phyloP scores from a whole-genome alignment of 2,888 invertebrate species.

The Nomada ruficornis region DNA sequence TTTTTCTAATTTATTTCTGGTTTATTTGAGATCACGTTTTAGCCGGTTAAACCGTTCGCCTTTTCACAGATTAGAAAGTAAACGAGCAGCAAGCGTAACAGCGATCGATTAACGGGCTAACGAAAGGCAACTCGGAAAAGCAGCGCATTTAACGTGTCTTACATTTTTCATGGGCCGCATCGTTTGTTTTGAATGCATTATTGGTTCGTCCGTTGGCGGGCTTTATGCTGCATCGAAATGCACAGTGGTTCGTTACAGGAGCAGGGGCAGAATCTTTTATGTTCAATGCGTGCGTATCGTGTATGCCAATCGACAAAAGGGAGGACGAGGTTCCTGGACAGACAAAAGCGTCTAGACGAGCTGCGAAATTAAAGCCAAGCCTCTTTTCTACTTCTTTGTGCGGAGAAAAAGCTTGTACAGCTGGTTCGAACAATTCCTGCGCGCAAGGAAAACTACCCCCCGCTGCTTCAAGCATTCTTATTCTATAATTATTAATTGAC shows the following conservation, averaged over 20 bases:
- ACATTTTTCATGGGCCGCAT: background rate
- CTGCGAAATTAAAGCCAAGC: constrained; percentile 54
- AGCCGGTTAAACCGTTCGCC: background rate
- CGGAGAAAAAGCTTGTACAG: constrained; percentile 24
- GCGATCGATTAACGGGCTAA: constrained; percentile 3
- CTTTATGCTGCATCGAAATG: background rate
- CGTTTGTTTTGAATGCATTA: background rate
- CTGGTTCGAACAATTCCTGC: constrained; percentile 38
- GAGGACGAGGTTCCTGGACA: constrained; percentile 58
- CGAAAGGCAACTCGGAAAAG: background rate
- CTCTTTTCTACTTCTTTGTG: constrained; percentile 24
- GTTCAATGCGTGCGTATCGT: constrained; percentile 16
- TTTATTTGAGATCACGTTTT: background rate
- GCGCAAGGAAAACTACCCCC: background rate
- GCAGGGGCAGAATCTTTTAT: constrained; percentile 3
- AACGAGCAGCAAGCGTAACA: background rate
- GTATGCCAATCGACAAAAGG: constrained; percentile 53
- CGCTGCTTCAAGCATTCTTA: background rate
- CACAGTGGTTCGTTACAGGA: background rate
- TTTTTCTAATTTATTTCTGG: too few species aligned
- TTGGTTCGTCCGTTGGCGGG: background rate
- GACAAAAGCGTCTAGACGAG: constrained; percentile 66
- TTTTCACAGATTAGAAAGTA: constrained; percentile 21
- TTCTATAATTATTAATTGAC: background rate
- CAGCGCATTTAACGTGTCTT: background rate